phyloP scores from a whole-genome alignment of 2,797 vertebrate species.

The Fistularia tabacaria region DNA sequence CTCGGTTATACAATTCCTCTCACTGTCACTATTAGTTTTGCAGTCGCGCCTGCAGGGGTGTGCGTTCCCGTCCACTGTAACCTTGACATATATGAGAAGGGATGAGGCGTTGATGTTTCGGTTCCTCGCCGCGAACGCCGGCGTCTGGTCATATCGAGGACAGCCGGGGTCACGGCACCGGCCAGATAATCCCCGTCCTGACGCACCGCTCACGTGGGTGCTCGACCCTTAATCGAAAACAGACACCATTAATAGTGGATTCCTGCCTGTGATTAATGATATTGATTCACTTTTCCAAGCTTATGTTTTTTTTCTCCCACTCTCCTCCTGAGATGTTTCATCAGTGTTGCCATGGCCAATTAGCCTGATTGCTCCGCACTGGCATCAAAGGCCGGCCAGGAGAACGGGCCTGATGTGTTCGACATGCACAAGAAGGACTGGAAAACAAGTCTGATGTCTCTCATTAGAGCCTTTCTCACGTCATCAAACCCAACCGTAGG shows the following conservation, averaged over 20 bases:
- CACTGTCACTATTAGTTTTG: background rate
- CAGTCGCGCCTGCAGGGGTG: constrained; percentile 36
- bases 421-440: constrained; percentile 48
- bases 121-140: constrained; percentile 40
- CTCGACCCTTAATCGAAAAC: constrained; percentile 74
- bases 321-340: constrained; percentile 71
- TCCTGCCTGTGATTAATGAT: constrained; percentile 79
- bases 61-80: background rate
- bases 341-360: constrained; percentile 78
- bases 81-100: constrained; percentile 23
- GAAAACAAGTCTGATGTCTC: constrained; percentile 67
- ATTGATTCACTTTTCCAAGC: constrained; percentile 79
- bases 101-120: constrained; percentile 24
- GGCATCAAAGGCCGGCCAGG: constrained; percentile 71
- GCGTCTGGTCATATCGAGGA: constrained; percentile 54
- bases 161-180: constrained; percentile 51
- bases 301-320: constrained; percentile 64
- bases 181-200: constrained; percentile 52
- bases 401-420: constrained; percentile 55
- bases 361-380: constrained; percentile 77
- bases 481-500: constrained; percentile 68
- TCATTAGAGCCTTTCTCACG: constrained; percentile 62
- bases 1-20: too few relatives aligned
- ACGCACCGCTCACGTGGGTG: constrained; percentile 47
- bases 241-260: constrained; percentile 76